Evolutionary conservation across 2,888 invertebrate genomes (phyloP), one percentile per base, ranked within the genome.

Genomic region (Cremastinae sp.): DNA sequence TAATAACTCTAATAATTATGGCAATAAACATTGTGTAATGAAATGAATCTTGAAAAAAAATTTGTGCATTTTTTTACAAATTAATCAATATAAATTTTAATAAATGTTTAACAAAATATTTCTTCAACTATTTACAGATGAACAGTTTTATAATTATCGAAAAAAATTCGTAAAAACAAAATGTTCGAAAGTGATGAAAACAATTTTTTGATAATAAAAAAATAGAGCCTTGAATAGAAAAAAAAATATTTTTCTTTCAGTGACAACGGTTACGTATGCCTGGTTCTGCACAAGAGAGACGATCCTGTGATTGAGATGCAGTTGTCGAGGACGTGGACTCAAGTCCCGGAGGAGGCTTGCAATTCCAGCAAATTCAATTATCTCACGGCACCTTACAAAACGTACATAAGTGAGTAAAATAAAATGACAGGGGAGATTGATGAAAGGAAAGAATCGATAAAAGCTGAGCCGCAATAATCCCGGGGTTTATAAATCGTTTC

Each of bases 181-280:
- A 28, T 36, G 14, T 22, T 10, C 14, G 41, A 18, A 14, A 28
- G n/a, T n/a, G n/a, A n/a, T n/a, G n/a, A n/a, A n/a, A n/a, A n/a
- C n/a, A n/a, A n/a, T n/a, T n/a, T n/a, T n/a, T n/a, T n/a, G n/a
- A n/a, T n/a, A n/a, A n/a, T n/a, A n/a, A n/a, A n/a, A n/a, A n/a
- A n/a, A n/a, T n/a, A n/a, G n/a, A n/a, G n/a, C n/a, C n/a, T n/a
- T n/a, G n/a, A n/a, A n/a, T n/a, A n/a, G n/a, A n/a, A n/a, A n/a
- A n/a, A n/a, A 1, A 20, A 36, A 0, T 38, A 78, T 70, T 79
- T 64, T 62, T 34, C 84, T 92, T 91, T 0, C 92, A 96, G 96
- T 84, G 93, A 94, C 84, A 95, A 94, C 14, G 95, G 95, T 0
- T 95, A 94, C 89, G 93, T 94, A 22, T 96, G 96, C 88, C 93